Evolutionary conservation across 2,113 vertebrate species (phyloP).

Genomic region (Colius striatus): DNA sequence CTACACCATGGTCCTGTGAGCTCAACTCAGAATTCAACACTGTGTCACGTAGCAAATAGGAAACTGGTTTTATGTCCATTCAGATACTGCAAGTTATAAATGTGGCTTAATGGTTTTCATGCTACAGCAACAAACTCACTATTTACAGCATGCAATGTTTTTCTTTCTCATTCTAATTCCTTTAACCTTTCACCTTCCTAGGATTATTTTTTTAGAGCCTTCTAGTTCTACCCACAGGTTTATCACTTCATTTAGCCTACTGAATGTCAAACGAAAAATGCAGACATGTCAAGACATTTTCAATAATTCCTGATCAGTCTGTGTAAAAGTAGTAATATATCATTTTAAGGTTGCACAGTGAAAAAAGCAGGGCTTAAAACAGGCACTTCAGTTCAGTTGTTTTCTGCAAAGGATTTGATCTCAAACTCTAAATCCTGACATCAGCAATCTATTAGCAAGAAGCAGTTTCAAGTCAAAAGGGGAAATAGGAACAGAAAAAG

Average conservation of each 20-base stretch:
- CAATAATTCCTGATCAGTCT: neutral
- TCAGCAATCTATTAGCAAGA: neutral
- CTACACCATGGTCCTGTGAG: neutral
- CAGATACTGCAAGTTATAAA: neutral
- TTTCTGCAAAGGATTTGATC: neutral
- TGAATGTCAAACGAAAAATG: neutral
- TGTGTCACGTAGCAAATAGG: neutral
- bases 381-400: neutral
- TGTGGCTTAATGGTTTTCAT: neutral
- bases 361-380: neutral
- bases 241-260: neutral
- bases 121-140: neutral
- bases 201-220: neutral
- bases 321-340: neutral
- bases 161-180: neutral
- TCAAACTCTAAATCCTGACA: neutral
- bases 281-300: slow-evolving; percentile 27
- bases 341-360: neutral
- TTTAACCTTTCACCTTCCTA: too few relatives aligned
- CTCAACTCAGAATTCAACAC: neutral
- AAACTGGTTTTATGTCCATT: neutral
- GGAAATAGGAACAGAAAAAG: neutral
- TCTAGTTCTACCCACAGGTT: neutral
- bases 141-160: neutral
- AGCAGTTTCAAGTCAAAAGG: neutral